A percentile compares a stretch with the other conserved stretches of the same genome.
These are phyloP conservation scores for Tortricodes alternella DNA, from an alignment of 2,888 invertebrate genomes.

Conservation along the genomic window DNA sequence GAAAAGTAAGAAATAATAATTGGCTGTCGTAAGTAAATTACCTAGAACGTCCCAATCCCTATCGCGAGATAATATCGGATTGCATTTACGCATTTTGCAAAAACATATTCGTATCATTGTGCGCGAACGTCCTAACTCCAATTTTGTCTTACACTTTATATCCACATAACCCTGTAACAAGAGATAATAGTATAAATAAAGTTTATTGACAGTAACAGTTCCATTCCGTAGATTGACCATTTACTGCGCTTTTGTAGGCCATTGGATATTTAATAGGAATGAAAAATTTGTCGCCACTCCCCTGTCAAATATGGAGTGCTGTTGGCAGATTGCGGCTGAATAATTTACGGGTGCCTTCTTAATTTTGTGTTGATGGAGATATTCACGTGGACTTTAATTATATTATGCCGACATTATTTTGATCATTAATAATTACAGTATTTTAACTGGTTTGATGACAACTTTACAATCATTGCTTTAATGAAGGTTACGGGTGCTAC, in stretches of 20 bases:
- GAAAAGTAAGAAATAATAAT: no score
- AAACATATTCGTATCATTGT: no score
- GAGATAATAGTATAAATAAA: slow-evolving; percentile 40
- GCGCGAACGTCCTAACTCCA: not conserved
- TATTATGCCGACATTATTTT: slow-evolving; percentile 5
- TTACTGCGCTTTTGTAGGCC: slow-evolving; percentile 40
- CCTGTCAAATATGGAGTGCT: slow-evolving; percentile 21
- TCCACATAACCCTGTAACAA: slow-evolving; percentile 19
- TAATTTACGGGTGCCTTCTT: slow-evolving; percentile 14
- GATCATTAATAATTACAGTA: not conserved
- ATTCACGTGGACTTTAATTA: slow-evolving; percentile 6
- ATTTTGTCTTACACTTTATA: slow-evolving; percentile 1
- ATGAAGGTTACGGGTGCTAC: no score
- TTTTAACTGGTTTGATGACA: not conserved
- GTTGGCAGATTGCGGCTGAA: slow-evolving; percentile 20
- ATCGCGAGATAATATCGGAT: no score
- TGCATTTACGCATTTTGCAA: no score
- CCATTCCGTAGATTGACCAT: slow-evolving; percentile 56
- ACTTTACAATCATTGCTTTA: no score
- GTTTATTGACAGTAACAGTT: slow-evolving; percentile 52
- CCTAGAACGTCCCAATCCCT: no score
- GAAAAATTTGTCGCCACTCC: slow-evolving; percentile 24
- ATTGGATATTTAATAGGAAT: slow-evolving; percentile 31
- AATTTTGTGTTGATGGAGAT: slow-evolving; percentile 4
- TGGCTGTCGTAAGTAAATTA: no score